phyloP scores from a whole-genome alignment of 2,888 invertebrate genomes.

The Plebejus argus region DNA sequence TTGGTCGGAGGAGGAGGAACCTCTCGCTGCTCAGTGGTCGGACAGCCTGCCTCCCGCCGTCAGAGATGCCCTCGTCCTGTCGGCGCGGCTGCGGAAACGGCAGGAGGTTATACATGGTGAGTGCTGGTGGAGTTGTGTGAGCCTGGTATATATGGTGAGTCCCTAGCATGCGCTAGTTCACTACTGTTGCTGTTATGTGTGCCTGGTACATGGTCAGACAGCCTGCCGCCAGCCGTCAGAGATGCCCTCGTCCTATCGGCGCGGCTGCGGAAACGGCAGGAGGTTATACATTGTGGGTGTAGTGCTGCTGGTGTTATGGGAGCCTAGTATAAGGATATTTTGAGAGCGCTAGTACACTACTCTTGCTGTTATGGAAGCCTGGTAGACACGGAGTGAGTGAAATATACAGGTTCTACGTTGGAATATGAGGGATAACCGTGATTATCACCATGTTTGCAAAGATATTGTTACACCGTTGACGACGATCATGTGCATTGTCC shows the following conservation, averaged over 20 bases:
- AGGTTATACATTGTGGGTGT: conserved; percentile 71
- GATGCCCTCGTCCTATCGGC: conserved; percentile 61
- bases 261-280: conserved; percentile 69
- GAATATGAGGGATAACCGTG: too few species aligned
- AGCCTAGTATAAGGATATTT: neutral
- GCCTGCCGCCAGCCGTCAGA: conserved; percentile 64
- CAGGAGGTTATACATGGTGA: conserved; percentile 77
- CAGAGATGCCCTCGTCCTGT: conserved; percentile 61
- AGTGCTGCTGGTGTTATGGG: neutral
- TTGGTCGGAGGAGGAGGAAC: conserved; percentile 74
- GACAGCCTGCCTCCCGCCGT: conserved; percentile 67
- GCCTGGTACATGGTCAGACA: conserved; percentile 60
- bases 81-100: conserved; percentile 64
- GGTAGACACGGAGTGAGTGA: neutral
- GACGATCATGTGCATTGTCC: too few species aligned
- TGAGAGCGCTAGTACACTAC: neutral
- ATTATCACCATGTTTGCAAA: too few species aligned
- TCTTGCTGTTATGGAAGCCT: neutral
- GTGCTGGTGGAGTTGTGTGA: neutral
- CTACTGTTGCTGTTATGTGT: too few species aligned
- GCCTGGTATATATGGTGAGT: neutral
- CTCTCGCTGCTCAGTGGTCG: conserved; percentile 69
- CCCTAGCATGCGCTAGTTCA: too few species aligned
- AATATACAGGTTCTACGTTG: neutral
- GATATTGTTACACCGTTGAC: too few species aligned